Evolutionary conservation across 1,140 invertebrate species (phyloP), one percentile per base, ranked within the genome.

Genomic region (Eriosoma lanigerum): DNA sequence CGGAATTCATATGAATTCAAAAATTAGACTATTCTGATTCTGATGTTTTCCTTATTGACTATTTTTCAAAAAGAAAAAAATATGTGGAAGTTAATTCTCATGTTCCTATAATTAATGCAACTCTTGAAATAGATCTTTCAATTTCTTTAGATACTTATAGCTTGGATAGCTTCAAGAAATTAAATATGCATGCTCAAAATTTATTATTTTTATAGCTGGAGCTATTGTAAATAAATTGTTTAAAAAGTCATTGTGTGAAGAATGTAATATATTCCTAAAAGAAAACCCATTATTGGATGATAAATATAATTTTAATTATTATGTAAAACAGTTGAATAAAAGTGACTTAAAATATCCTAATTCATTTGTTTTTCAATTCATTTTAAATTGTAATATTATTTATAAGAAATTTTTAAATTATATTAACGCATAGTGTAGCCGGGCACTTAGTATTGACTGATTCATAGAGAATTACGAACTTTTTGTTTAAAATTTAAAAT

Each of bases 291-390:
- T n/a, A n/a, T n/a, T n/a, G 21, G 17, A 52, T 52, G 8, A 3
- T 19, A 19, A 52, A 52, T 52, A 19, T 19, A 52, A 52, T 52
- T 52, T 15, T 52, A 52, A 19, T 19, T 19, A 52, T 5, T 52
- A 52, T 52, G 17, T 19, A 19, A 52, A 52, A 19, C 50, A 52
- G 50, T 52, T 52, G 50, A 19, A 52, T 52, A 52, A 52, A 52
- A 19, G 50, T 52, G 50, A 19, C 50, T 52, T 52, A 1, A 52
- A 19, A 3, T 52, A 56, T 56, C 52, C n/a, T 10, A 21, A 56
- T 56, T 56, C n/a, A 21, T 56, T 56, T 56, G 52, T 56, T 56
- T 56, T 56, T 56, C 6, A 56, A 56, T 56, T 56, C n/a, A 56
- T 56, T 56, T 56, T 56, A 56, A 56, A 56, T 8, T 56, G 52